Base-by-base conservation (phyloP, 30 jellyfish, hydroid and myxozoan species). In the Hydractinia echinata region DNA sequence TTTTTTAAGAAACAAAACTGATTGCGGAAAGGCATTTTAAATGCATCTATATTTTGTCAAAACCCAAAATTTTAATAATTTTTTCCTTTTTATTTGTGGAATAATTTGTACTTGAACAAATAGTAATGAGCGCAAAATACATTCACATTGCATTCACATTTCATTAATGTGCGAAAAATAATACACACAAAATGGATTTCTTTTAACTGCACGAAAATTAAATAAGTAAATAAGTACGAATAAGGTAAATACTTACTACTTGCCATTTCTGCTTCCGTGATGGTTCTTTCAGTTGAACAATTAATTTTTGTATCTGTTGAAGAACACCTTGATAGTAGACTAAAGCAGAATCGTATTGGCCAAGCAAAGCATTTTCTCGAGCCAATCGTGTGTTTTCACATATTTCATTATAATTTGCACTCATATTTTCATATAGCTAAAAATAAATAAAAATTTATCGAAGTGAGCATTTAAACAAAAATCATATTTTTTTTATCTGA, bases 301-400 rank as follows among this genome's bases (percentile, higher is more conserved):
- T 86, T 72, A 83, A 78, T 80, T 87, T 92, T 62, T 92, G 96
- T 18, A 92, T 92, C 71, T 92, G 98, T 79, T 92, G 98, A 54
- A 92, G 55, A 16, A 92, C 95, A 1, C 98, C 98, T 87, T 92
- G 98, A 67, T 92, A 92, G 74, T 92, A 92, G 44, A 92, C 95
- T 44, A 92, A 78, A 8, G 98, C 91, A 6, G 95, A 73, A 77
- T 92, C 98, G 58, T 92, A 92, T 15, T 86, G 94, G 21, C 96
- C 96, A 60, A 92, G 89, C 62, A 92, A 87, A 10, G 96, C 96
- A 81, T 84, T 86, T 67, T 92, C 98, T 15, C 98, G 83, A 15
- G 93, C 98, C 92, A 92, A 70, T 67, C 83, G 91, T 53, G 98
- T 95, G 79, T 92, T 92, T 81, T 92, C 98, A 77, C 85, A 77